Percentiles rank a stretch among this genome's conserved stretches.
Evolutionary conservation across 2,888 invertebrate genomes (phyloP).

Genomic region (Cactoblastis cactorum): DNA sequence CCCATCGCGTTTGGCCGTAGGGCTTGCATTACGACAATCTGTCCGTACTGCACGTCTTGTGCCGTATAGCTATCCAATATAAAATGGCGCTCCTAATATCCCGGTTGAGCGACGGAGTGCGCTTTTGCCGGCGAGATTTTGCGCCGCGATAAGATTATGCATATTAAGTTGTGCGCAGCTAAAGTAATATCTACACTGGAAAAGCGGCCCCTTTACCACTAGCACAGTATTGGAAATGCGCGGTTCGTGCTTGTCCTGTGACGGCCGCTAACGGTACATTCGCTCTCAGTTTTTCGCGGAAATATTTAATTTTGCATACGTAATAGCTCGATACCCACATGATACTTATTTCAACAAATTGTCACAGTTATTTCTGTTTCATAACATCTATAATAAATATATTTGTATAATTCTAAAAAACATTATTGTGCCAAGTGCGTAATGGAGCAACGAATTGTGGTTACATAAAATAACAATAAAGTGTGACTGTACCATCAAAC

Average conservation of each 20-base stretch:
- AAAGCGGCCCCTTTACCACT: conserved; percentile 60
- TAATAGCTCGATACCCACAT: conserved; percentile 27
- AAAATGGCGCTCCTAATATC: conserved; percentile 80
- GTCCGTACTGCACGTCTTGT: conserved; percentile 79
- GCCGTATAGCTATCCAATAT: conserved; percentile 79
- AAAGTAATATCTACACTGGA: conserved; percentile 75
- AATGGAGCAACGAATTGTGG: conserved; percentile 15
- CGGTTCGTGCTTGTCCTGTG: conserved; percentile 55
- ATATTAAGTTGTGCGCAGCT: conserved; percentile 76
- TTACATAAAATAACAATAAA: conserved; percentile 27
- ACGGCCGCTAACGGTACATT: conserved; percentile 48
- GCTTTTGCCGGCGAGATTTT: conserved; percentile 71
- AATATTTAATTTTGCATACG: conserved; percentile 41
- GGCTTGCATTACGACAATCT: conserved; percentile 80
- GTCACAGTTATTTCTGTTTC: conserved; percentile 13
- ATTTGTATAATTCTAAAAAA: neutral
- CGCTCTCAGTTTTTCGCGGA: conserved; percentile 42
- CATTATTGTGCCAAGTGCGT: conserved; percentile 1
- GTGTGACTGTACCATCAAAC: conserved; percentile 30
- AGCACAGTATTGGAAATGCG: conserved; percentile 58
- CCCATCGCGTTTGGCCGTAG: conserved; percentile 78
- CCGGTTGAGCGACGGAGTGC: conserved; percentile 72
- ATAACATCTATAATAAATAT: neutral
- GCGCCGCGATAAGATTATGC: conserved; percentile 78
- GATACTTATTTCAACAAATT: conserved; percentile 21